Percentiles rank a stretch among this genome's conserved stretches.
Evolutionary conservation across 2,797 vertebrate species (phyloP).

Genomic region (Clamator glandarius): DNA sequence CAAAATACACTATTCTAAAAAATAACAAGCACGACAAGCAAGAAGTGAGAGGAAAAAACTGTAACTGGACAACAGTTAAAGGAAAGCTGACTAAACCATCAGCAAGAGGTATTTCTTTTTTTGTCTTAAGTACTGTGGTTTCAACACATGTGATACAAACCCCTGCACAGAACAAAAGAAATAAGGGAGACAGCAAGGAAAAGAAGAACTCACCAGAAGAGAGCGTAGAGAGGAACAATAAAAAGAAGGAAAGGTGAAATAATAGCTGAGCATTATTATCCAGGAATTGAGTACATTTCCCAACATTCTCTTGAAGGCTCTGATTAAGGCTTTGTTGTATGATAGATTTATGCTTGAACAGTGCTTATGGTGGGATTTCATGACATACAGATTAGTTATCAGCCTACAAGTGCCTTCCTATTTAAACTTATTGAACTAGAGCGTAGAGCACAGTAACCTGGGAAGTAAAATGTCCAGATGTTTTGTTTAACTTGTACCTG

Average conservation of each 20-base stretch:
- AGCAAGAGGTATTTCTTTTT: background rate
- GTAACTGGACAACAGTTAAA: background rate
- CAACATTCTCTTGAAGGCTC: too few species aligned
- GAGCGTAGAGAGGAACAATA: background rate
- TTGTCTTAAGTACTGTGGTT: background rate
- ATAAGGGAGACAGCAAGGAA: background rate
- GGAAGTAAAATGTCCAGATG: too few species aligned
- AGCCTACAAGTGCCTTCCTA: too few species aligned
- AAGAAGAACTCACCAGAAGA: background rate
- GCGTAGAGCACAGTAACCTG: too few species aligned
- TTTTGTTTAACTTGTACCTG: too few species aligned
- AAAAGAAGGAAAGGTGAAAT: background rate
- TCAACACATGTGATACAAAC: background rate
- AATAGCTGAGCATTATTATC: background rate
- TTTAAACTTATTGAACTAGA: too few species aligned
- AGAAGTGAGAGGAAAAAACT: background rate
- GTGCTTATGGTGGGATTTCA: too few species aligned
- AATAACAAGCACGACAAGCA: background rate
- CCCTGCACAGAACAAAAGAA: background rate
- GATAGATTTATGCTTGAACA: too few species aligned
- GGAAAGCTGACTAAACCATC: background rate
- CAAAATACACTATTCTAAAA: background rate
- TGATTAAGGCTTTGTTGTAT: too few species aligned
- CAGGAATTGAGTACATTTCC: too few species aligned
- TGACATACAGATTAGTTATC: too few species aligned